Base-by-base conservation (phyloP, 1,140 invertebrate species). In the Branchinecta lindahli region DNA sequence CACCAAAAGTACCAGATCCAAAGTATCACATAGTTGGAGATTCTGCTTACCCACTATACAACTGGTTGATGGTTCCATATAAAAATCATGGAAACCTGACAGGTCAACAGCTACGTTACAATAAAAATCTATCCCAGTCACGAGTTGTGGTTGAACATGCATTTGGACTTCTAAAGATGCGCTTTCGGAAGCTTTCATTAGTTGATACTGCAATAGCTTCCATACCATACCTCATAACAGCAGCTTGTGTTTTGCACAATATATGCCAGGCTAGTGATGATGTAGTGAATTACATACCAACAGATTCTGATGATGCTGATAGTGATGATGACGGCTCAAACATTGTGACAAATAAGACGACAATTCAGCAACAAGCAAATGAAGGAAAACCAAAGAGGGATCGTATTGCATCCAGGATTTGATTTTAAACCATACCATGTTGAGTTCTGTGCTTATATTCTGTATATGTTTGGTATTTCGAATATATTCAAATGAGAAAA, bases 131-230 rank as follows among this genome's bases (percentile, higher is more conserved):
- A 33, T 33, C 33, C 52, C 52, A 61, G 52, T 15, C 52, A 15
- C 12, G 52, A 61, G 18, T 61, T 20, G 52, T 61, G 12, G 18
- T 61, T 61, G 52, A 61, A 61, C 52, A 61, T 20, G 52, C 52
- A 20, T 61, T 61, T 20, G 52, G 52, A 15, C 18, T 61, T 12
- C 18, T 61, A 20, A 61, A 61, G 52, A 20, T 20, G 18, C 52
- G 52, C 12, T 61, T 61, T 61, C 12, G 52, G 18, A 61, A 61
- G 52, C 52, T 61, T 61, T 20, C 12, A 15, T 61, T 61, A 61
- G 52, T 61, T 61, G 52, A 61, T 61, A 61, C 52, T 61, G 52
- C 12, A 61, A 61, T 61, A 61, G 52, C 52, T 20, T 61, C 6
- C 52, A 61, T 61, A 15, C 52, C 52, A 61, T 61, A 61, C 18